Conservation (phyloP, 2,888 invertebrate species). For the Sarcophaga caerulescens region DNA sequence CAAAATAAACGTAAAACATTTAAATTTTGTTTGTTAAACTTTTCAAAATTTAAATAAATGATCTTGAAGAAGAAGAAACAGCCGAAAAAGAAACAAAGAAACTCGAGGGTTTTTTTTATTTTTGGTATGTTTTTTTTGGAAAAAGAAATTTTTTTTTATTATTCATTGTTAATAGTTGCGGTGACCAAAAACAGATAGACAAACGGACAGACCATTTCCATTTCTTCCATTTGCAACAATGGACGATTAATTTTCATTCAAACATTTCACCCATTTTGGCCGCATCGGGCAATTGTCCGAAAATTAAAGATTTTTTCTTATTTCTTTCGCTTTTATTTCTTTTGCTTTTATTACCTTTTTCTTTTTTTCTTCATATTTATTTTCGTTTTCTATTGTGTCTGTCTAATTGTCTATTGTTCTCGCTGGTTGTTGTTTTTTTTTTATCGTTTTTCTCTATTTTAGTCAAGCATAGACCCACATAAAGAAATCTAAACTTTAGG, state of each 20-base stretch:
- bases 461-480: background rate
- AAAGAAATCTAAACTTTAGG: slow-evolving; percentile 11
- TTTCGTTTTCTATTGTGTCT: background rate
- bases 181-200: background rate
- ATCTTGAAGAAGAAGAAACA: too few species aligned
- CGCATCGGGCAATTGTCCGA: slow-evolving; percentile 66
- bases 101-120: too few species aligned
- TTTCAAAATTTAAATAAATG: too few species aligned
- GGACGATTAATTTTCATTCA: slow-evolving; percentile 57
- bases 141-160: slow-evolving; percentile 15
- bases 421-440: background rate
- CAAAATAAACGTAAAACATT: too few species aligned
- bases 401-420: slow-evolving; percentile 53
- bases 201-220: background rate
- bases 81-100: too few species aligned
- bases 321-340: background rate
- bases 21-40: background rate
- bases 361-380: too few species aligned
- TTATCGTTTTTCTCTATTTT: background rate
- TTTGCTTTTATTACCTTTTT: too few species aligned
- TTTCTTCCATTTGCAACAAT: slow-evolving; percentile 42
- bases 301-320: slow-evolving; percentile 43
- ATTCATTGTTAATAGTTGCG: background rate
- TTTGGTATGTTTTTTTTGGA: background rate
- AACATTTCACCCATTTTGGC: slow-evolving; percentile 62